Evolutionary conservation across 2,888 invertebrate species (phyloP).

Genomic region (Criorhina ranunculi): DNA sequence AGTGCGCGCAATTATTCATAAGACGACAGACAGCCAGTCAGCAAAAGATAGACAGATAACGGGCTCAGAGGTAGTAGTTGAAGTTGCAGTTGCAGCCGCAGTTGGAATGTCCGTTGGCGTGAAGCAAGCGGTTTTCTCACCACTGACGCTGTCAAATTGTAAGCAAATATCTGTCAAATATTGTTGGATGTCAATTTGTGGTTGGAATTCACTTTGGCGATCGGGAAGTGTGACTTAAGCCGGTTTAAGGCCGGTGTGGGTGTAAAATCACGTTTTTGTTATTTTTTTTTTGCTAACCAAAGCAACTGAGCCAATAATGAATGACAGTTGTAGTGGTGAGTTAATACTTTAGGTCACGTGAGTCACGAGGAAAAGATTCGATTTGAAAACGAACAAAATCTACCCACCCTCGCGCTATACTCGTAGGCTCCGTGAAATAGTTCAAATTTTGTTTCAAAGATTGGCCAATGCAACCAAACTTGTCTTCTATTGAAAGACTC

Average conservation of each 20-base stretch:
- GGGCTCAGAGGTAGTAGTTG: slow-evolving; percentile 4
- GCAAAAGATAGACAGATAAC: slow-evolving; percentile 68
- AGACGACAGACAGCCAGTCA: slow-evolving; percentile 68
- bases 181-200: slow-evolving; percentile 15
- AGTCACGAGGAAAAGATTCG: too few species aligned
- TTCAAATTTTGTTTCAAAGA: too few species aligned
- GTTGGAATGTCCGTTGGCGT: slow-evolving; percentile 28
- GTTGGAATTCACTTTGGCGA: background rate
- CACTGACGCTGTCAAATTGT: slow-evolving; percentile 14
- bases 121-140: slow-evolving; percentile 18
- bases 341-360: too few species aligned
- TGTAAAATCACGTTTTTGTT: background rate
- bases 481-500: too few species aligned
- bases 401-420: too few species aligned
- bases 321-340: too few species aligned
- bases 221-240: background rate
- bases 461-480: too few species aligned
- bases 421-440: too few species aligned
- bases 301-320: too few species aligned
- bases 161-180: slow-evolving; percentile 17
- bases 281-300: background rate
- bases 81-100: background rate
- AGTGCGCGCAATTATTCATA: slow-evolving; percentile 75
- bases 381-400: too few species aligned
- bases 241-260: background rate